Evolutionary conservation across 92 coral and sea anemone genomes (phyloP), one percentile per base, ranked within the genome.

Genomic region (Epizoanthus scotinus): DNA sequence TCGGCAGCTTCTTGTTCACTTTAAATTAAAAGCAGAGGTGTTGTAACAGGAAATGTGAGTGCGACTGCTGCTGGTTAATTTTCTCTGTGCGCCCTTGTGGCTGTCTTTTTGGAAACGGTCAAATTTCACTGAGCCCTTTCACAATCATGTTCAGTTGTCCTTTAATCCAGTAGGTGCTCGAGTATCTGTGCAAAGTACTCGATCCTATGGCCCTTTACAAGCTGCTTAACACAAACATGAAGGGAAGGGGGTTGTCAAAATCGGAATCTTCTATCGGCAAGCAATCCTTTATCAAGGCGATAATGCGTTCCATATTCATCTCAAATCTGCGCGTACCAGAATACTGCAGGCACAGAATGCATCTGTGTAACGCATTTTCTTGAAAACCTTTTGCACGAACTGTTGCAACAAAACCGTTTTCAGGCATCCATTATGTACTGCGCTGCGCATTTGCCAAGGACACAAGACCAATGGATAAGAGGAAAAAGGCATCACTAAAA

Each of bases 381-480:
- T 66, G 38, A 22, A 85, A 89, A 19, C 27, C 73, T 24, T 78
- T 57, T 4, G 91, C 73, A 67, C 88, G 88, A 38, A 91, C 91
- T 10, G 96, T 89, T 4, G 88, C 69, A 17, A 67, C 27, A 54
- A 94, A 94, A 94, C 98, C 98, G 44, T 89, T 83, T 42, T 89
- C 78, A 4, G 87, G 78, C 75, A 94, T 44, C 98, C 96, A 94
- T 19, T 90, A 87, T 20, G 90, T 78, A 4, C n/a, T n/a, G n/a
- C n/a, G 94, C 93, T 55, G 70, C 83, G 50, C 75, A 78, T 78
- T 94, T 94, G 0, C 98, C 98, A 57, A 94, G 86, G 57, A 94
- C 97, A 53, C 91, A 84, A 0, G 96, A 91, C 98, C 98, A 94
- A 85, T 94, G 98, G 7, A 94, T 78, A 18, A 94, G 83, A 18